Percentiles rank a stretch among this genome's conserved stretches.
Conservation (phyloP, 2,888 invertebrate species). For the Drosophila mettleri region DNA sequence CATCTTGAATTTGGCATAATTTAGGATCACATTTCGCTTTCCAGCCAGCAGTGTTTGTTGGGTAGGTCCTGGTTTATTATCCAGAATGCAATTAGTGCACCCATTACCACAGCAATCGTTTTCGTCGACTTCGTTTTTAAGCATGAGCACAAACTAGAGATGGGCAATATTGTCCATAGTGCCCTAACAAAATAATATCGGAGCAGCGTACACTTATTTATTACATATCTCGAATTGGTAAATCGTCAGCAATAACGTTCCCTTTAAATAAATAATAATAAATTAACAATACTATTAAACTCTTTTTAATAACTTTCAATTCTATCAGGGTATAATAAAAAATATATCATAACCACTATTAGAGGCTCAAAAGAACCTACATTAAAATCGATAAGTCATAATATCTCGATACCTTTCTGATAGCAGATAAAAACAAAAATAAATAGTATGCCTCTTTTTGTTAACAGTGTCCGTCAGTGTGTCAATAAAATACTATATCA, state of each 20-base stretch:
- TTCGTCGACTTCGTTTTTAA: conserved; percentile 44
- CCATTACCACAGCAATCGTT: conserved; percentile 84
- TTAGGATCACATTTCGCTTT: conserved; percentile 66
- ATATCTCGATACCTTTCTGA: conserved; percentile 34
- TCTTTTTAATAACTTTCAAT: no score
- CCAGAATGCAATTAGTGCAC: conserved; percentile 83
- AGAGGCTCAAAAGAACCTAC: neutral
- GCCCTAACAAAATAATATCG: neutral
- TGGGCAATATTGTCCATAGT: conserved; percentile 13
- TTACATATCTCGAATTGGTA: neutral
- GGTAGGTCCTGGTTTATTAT: conserved; percentile 66
- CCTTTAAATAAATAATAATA: neutral
- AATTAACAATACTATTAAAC: no score
- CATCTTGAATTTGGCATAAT: conserved; percentile 61
- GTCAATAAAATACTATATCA: conserved; percentile 30
- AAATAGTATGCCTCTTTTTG: conserved; percentile 33
- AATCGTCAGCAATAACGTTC: neutral
- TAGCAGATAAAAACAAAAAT: conserved; percentile 43
- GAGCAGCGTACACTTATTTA: neutral
- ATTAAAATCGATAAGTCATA: conserved; percentile 27
- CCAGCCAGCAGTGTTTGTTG: conserved; percentile 44
- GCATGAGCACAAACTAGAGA: conserved; percentile 36
- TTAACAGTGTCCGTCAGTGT: conserved; percentile 23
- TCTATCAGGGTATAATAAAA: no score
- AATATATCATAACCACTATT: neutral